Percentiles rank a stretch among this genome's conserved stretches.
Conservation (phyloP, 2,113 vertebrate species). For the Entomyzon cyanotis region DNA sequence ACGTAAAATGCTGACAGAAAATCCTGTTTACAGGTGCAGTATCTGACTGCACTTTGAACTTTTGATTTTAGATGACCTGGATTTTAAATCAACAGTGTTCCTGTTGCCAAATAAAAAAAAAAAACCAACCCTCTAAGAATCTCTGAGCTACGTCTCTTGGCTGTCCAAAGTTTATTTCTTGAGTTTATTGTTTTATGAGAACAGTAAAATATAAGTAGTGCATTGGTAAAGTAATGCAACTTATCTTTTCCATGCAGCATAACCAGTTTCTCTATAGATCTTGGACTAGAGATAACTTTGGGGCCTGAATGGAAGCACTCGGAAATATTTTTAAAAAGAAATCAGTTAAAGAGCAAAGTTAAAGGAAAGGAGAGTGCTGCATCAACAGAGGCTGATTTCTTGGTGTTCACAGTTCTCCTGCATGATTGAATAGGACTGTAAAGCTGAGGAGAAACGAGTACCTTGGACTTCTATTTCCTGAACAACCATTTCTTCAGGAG, state of each 20-base stretch:
- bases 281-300: not conserved
- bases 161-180: not conserved
- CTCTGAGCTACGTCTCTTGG: not conserved
- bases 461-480: not conserved
- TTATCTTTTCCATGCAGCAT: not conserved
- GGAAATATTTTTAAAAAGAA: not conserved
- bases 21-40: not conserved
- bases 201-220: not conserved
- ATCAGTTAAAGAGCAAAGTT: not conserved
- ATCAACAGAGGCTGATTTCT: not conserved
- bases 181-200: not conserved
- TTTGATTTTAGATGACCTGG: not conserved
- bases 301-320: not conserved
- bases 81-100: not conserved
- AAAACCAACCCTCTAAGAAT: not conserved
- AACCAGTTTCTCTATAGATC: not conserved
- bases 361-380: not conserved
- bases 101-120: not conserved
- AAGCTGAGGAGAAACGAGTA: not conserved
- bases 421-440: not conserved
- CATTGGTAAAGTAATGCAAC: not conserved
- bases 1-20: not conserved
- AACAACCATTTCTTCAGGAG: not conserved
- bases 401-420: not conserved
- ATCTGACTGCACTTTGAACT: slow-evolving; percentile 40